Conservation (phyloP, 35 echinoderm and acorn worm genomes). For the Apostichopus parvimensis region DNA sequence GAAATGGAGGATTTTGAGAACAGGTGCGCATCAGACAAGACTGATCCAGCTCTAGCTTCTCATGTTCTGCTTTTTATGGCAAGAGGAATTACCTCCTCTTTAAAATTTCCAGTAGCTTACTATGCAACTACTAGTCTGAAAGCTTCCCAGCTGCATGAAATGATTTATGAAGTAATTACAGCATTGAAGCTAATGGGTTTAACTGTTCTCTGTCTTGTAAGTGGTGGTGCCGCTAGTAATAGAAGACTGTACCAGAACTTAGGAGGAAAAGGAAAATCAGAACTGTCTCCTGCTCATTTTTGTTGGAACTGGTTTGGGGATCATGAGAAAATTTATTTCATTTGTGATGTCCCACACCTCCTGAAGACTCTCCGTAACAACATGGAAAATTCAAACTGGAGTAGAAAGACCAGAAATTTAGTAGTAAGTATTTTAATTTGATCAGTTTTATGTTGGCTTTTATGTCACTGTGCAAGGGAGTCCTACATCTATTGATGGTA, state of each 20-base stretch:
- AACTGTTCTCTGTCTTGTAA: constrained; percentile 39
- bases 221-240: constrained; percentile 68
- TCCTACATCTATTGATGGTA: too few relatives aligned
- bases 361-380: constrained; percentile 78
- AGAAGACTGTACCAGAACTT: constrained; percentile 43
- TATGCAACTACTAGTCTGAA: constrained; percentile 12
- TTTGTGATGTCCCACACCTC: constrained; percentile 78
- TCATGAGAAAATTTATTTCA: constrained; percentile 60
- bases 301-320: background rate
- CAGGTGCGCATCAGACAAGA: constrained; percentile 26
- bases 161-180: constrained; percentile 12
- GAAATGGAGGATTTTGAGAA: constrained; percentile 45
- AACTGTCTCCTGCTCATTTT: background rate
- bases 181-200: constrained; percentile 56
- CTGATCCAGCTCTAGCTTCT: background rate
- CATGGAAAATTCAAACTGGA: constrained; percentile 68
- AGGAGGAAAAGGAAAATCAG: background rate
- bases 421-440: constrained; percentile 49
- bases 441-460: too few relatives aligned
- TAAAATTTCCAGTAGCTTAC: constrained; percentile 39
- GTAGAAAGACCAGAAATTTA: constrained; percentile 61
- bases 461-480: too few relatives aligned
- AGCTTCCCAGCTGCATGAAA: constrained; percentile 11
- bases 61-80: constrained; percentile 62
- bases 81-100: constrained; percentile 20